Evolutionary conservation across 2,888 invertebrate species (phyloP).

Genomic region (Ceraclea dissimilis): DNA sequence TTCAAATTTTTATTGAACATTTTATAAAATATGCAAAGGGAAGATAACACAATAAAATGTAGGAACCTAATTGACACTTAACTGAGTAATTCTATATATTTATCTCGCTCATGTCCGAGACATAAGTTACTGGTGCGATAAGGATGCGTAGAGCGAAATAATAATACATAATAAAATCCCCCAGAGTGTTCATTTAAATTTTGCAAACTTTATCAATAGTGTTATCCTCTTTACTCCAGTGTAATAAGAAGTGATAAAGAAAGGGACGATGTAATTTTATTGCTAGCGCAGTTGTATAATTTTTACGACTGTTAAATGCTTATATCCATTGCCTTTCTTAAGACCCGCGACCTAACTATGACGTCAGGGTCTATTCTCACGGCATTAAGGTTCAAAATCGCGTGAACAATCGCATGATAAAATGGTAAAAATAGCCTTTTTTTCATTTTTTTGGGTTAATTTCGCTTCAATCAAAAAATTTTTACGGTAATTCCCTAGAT

Average conservation of each 20-base stretch:
- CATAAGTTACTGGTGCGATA: background rate
- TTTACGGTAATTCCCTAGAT: too few relatives aligned
- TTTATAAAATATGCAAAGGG: background rate
- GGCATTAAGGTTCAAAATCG: too few relatives aligned
- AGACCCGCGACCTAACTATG: too few relatives aligned
- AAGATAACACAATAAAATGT: background rate
- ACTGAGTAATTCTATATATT: background rate
- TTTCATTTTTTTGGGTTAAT: too few relatives aligned
- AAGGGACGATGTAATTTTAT: background rate
- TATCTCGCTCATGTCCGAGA: background rate
- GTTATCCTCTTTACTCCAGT: background rate
- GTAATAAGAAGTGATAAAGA: background rate
- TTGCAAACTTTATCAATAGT: background rate
- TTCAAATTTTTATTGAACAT: constrained; percentile 6
- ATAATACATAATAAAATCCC: background rate
- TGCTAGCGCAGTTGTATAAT: background rate
- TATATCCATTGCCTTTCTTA: too few relatives aligned
- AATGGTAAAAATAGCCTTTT: too few relatives aligned
- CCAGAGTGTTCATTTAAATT: constrained; percentile 1
- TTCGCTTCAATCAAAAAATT: too few relatives aligned
- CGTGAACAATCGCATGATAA: too few relatives aligned
- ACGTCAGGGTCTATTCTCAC: too few relatives aligned
- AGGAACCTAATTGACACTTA: constrained; percentile 8
- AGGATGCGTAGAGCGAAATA: background rate
- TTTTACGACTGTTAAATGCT: background rate